Percentiles rank a stretch among this genome's conserved stretches.
phyloP scores from a whole-genome alignment of 2,113 vertebrate genomes.

The Plecturocebus donacophilus region DNA sequence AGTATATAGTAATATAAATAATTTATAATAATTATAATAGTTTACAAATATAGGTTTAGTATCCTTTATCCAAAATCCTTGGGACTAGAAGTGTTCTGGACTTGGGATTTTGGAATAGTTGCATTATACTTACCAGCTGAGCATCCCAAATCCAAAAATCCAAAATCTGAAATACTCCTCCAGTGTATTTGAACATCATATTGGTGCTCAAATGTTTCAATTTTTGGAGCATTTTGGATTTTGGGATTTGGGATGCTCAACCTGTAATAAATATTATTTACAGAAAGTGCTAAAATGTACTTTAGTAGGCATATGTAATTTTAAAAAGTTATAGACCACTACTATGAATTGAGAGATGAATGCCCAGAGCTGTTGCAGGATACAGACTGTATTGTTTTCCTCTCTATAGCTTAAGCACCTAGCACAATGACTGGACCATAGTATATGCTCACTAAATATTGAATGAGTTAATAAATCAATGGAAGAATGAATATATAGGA shows the following conservation, averaged over 20 bases:
- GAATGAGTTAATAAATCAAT: neutral
- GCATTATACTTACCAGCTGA: neutral
- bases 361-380: neutral
- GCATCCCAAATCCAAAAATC: neutral
- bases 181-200: neutral
- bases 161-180: neutral
- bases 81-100: neutral
- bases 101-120: neutral
- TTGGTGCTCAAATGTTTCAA: neutral
- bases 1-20: neutral
- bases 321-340: neutral
- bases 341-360: neutral
- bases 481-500: neutral
- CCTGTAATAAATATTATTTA: conserved; percentile 13
- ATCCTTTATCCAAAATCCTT: neutral
- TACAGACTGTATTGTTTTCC: neutral
- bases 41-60: neutral
- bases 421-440: neutral
- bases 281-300: neutral
- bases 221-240: neutral
- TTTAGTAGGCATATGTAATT: neutral
- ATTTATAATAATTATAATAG: neutral
- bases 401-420: neutral
- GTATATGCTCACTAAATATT: neutral
- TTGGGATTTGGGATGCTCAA: neutral